Evolutionary conservation across 1,140 invertebrate genomes (phyloP).

Genomic region (Hyphantria cunea): DNA sequence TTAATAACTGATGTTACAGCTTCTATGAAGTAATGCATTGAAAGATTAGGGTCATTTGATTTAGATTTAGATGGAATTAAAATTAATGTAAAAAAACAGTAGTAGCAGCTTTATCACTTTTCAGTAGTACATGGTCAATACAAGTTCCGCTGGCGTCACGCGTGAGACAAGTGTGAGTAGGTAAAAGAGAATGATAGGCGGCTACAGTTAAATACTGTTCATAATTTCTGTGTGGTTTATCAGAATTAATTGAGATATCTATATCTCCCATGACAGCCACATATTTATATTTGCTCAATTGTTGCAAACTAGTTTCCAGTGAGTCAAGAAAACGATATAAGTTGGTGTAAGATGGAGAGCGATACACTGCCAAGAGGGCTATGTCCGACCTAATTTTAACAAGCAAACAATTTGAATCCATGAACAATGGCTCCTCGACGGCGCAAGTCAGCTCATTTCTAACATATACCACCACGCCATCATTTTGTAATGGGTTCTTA

Average conservation of each 20-base stretch:
- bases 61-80: neutral
- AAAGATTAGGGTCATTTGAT: neutral
- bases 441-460: neutral
- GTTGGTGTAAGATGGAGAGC: neutral
- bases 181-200: neutral
- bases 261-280: neutral
- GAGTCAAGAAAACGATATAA: neutral
- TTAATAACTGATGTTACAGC: neutral
- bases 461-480: neutral
- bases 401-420: neutral
- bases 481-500: neutral
- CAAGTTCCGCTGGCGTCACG: constrained; percentile 4
- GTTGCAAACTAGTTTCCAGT: neutral
- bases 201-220: neutral
- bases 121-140: constrained; percentile 6
- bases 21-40: neutral
- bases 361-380: constrained; percentile 1
- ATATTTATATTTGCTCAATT: neutral
- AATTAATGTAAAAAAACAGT: neutral
- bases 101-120: neutral
- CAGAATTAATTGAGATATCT: neutral
- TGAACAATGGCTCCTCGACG: neutral
- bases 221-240: neutral
- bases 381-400: neutral
- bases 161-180: neutral